These are phyloP conservation scores for Pogoniulus pusillus DNA, from an alignment of 2,797 vertebrate species.

Conservation along the genomic window DNA sequence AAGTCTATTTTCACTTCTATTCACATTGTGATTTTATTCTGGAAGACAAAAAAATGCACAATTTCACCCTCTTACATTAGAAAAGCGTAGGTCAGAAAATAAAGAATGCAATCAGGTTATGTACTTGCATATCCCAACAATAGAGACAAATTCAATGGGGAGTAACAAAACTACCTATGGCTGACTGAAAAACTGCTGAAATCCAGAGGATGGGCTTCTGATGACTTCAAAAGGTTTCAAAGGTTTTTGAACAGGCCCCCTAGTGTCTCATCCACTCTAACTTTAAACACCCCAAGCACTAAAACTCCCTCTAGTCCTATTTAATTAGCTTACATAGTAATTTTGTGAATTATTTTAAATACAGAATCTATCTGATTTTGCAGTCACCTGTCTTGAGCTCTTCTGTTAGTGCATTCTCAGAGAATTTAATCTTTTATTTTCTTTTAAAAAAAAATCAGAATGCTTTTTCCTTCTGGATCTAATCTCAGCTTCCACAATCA, in stretches of 20 bases:
- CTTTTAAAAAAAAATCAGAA: not conserved
- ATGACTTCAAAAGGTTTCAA: slow-evolving; percentile 51
- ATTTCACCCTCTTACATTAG: not conserved
- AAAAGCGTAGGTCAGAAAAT: not conserved
- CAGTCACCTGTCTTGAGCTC: not conserved
- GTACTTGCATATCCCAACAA: not conserved
- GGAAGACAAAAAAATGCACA: not conserved
- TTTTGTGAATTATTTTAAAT: slow-evolving; percentile 61
- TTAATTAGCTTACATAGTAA: slow-evolving; percentile 56
- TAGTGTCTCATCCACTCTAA: slow-evolving; percentile 26
- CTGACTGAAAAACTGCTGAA: slow-evolving; percentile 21
- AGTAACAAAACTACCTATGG: not conserved
- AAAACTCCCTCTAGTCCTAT: slow-evolving; percentile 41
- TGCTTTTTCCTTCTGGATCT: not conserved
- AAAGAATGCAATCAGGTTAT: not conserved
- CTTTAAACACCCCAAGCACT: slow-evolving; percentile 44
- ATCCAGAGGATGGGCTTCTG: slow-evolving; percentile 28
- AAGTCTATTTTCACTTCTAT: not conserved
- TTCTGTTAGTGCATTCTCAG: not conserved
- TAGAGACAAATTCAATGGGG: not conserved
- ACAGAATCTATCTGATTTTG: slow-evolving; percentile 24
- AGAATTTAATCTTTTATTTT: not conserved
- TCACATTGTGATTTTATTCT: not conserved
- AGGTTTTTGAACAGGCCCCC: slow-evolving; percentile 52
- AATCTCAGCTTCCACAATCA: slow-evolving; percentile 16